Conservation (phyloP, 2,113 vertebrate genomes). For the Forbesichthys papilliferus region DNA sequence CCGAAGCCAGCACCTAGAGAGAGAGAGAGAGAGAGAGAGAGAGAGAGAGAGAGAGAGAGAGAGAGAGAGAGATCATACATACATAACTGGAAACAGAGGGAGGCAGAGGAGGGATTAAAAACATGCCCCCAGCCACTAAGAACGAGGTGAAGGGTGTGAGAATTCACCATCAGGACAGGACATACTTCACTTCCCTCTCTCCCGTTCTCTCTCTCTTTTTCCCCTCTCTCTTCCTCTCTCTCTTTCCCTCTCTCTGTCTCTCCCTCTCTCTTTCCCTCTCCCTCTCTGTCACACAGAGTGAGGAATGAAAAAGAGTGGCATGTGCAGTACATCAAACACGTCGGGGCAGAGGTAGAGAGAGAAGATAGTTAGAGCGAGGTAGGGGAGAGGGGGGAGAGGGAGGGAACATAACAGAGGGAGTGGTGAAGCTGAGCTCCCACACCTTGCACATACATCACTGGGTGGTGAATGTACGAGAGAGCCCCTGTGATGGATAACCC, state of each 20-base stretch:
- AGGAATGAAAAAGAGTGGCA: not conserved
- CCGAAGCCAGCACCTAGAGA: slow-evolving; percentile 95
- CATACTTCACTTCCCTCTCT: not conserved
- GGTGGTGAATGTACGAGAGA: not conserved
- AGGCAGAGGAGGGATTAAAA: slow-evolving; percentile 47
- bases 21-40: slow-evolving; percentile 59
- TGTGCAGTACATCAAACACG: not conserved
- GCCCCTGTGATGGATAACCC: slow-evolving; percentile 70
- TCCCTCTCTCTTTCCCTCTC: not conserved
- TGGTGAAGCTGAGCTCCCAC: not conserved
- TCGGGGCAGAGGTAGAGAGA: slow-evolving; percentile 7
- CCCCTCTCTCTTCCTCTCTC: not conserved
- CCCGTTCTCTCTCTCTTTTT: not conserved
- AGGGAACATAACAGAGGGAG: not conserved
- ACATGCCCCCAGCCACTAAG: slow-evolving; percentile 32
- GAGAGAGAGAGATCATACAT: slow-evolving; percentile 6
- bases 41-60: slow-evolving; percentile 15
- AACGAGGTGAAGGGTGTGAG: slow-evolving; percentile 64
- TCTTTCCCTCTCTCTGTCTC: not conserved
- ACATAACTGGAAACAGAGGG: not conserved
- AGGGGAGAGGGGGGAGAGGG: too few relatives aligned
- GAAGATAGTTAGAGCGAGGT: not conserved
- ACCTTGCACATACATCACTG: slow-evolving; percentile 1
- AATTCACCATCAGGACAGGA: slow-evolving; percentile 71
- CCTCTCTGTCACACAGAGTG: not conserved